phyloP scores from a whole-genome alignment of 2,113 vertebrate genomes.

The Spea multiplicata region DNA sequence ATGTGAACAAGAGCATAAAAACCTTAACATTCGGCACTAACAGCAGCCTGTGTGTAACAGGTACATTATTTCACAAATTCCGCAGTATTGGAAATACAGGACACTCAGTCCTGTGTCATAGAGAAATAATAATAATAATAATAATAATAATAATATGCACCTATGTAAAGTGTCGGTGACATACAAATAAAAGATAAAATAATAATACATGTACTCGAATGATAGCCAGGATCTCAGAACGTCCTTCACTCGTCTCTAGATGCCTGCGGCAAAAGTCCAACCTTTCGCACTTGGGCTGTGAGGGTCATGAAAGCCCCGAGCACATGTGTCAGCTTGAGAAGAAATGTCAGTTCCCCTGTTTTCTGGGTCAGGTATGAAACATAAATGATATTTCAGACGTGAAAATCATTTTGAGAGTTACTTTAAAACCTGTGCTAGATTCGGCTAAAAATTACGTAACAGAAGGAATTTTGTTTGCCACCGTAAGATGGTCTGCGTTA shows the following conservation, averaged over 20 bases:
- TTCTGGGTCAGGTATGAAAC: not conserved
- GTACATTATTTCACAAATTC: too few relatives aligned
- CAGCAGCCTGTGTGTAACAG: too few relatives aligned
- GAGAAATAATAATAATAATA: too few relatives aligned
- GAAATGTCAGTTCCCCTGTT: not conserved
- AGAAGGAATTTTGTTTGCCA: not conserved
- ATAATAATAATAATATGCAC: too few relatives aligned
- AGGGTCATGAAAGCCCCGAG: slow-evolving; percentile 1
- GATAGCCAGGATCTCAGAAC: not conserved
- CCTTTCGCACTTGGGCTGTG: slow-evolving; percentile 7
- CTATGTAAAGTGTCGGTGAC: too few relatives aligned
- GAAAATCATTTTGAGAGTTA: not conserved
- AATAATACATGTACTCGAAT: not conserved
- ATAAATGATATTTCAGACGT: slow-evolving; percentile 7
- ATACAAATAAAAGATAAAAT: too few relatives aligned
- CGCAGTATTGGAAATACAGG: too few relatives aligned
- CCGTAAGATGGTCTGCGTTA: not conserved
- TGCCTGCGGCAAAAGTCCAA: not conserved
- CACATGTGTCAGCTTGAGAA: slow-evolving; percentile 25
- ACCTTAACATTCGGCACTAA: too few relatives aligned
- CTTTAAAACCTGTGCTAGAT: not conserved
- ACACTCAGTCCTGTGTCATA: too few relatives aligned
- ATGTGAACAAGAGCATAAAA: too few relatives aligned
- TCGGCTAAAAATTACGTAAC: too few relatives aligned
- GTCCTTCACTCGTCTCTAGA: slow-evolving; percentile 26